These are phyloP conservation scores for Drosophila recens DNA, from an alignment of 2,888 invertebrate species.

Conservation along the genomic window DNA sequence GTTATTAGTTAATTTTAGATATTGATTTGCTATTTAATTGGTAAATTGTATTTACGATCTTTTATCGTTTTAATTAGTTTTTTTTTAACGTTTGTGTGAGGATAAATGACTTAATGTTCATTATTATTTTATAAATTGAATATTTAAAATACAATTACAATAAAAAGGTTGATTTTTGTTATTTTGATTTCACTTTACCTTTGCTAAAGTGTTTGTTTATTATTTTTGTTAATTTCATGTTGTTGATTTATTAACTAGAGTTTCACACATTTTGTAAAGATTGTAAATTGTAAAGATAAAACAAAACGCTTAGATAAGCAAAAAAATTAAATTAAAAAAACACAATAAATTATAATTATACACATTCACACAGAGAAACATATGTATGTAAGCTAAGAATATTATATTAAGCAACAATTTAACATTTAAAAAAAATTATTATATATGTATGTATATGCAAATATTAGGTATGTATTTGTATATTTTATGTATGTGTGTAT, in stretches of 20 bases:
- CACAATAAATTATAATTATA: conserved; percentile 33
- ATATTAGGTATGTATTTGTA: conserved; percentile 16
- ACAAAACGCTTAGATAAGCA: conserved; percentile 17
- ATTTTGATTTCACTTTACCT: conserved; percentile 23
- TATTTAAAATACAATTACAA: conserved; percentile 57
- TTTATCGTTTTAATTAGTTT: background rate
- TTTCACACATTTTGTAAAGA: conserved; percentile 24
- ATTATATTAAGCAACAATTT: conserved; percentile 60
- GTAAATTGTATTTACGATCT: conserved; percentile 37
- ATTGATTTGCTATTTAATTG: conserved; percentile 71
- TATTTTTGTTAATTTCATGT: conserved; percentile 14
- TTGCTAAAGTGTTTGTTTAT: conserved; percentile 33
- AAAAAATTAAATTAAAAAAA: conserved; percentile 24
- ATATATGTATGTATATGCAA: conserved; percentile 6
- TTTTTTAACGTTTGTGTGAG: conserved; percentile 9
- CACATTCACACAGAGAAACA: conserved; percentile 38
- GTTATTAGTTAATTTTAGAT: conserved; percentile 52
- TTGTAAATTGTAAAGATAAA: conserved; percentile 16
- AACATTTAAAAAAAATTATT: conserved; percentile 32
- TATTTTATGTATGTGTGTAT: conserved; percentile 42
- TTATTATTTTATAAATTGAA: conserved; percentile 26
- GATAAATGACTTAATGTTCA: conserved; percentile 11
- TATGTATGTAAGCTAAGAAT: conserved; percentile 30
- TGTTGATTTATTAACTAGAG: conserved; percentile 46
- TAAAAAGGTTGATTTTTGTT: conserved; percentile 14